Evolutionary conservation across 2,113 vertebrate species (phyloP).

Genomic region (Macquaria australasica): DNA sequence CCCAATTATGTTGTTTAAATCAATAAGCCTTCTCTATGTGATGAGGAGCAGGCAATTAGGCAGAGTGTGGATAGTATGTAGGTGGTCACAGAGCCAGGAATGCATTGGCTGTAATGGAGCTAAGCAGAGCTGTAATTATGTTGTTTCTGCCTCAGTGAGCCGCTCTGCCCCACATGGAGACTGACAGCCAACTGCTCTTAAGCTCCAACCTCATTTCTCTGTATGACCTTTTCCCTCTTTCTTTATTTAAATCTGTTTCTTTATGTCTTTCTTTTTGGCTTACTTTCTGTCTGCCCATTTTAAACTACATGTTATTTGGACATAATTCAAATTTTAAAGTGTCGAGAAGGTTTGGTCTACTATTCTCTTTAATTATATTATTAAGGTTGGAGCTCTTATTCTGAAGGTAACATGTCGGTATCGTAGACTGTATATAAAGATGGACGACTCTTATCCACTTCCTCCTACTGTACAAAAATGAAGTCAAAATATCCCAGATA

Average conservation of each 20-base stretch:
- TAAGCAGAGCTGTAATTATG: constrained; percentile 60
- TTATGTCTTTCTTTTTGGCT: not conserved
- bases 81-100: constrained; percentile 46
- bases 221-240: not conserved
- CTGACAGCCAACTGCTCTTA: constrained; percentile 4
- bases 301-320: not conserved
- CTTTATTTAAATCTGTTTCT: not conserved
- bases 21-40: constrained; percentile 60
- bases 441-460: too few relatives aligned
- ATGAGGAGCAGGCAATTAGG: constrained; percentile 57
- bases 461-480: too few relatives aligned
- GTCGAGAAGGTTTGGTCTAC: too few relatives aligned
- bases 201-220: not conserved
- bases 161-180: not conserved
- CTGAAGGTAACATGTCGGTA: not conserved
- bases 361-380: not conserved
- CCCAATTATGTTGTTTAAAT: constrained; percentile 68
- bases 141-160: constrained; percentile 45
- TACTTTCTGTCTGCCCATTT: not conserved
- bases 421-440: too few relatives aligned
- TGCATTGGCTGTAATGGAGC: constrained; percentile 55
- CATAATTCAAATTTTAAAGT: not conserved
- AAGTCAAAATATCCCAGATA: too few relatives aligned
- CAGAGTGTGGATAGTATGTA: constrained; percentile 50
- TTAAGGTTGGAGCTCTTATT: not conserved